Conservation (phyloP, 92 coral and sea anemone species). For the Scolanthus callimorphus region DNA sequence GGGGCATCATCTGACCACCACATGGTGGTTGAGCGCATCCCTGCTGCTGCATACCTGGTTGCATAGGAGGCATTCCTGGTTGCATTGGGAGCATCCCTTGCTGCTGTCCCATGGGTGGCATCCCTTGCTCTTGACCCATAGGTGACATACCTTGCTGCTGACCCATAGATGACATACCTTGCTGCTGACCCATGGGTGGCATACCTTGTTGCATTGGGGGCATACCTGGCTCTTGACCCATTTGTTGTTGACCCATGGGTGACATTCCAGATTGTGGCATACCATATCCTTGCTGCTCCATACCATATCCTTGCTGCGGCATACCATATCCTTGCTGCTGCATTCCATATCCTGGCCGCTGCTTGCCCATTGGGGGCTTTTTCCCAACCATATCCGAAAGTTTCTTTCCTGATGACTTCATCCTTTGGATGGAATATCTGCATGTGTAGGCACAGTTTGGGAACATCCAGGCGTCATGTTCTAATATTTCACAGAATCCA, state of each 20-base stretch:
- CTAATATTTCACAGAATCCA: conserved; percentile 58
- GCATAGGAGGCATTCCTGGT: too few species aligned
- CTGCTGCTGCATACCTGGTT: conserved; percentile 1
- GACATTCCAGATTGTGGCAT: background rate
- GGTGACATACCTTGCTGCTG: conserved; percentile 1
- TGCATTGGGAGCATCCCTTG: background rate
- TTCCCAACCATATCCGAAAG: conserved; percentile 1
- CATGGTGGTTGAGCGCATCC: conserved; percentile 14
- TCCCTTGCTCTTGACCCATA: conserved; percentile 4
- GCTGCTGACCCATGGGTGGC: conserved; percentile 6
- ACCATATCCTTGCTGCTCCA: conserved; percentile 7
- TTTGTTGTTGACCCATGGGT: conserved; percentile 4
- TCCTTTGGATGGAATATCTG: conserved; percentile 7
- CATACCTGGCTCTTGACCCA: conserved; percentile 3
- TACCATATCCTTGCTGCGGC: conserved; percentile 1
- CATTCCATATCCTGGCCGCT: conserved; percentile 1
- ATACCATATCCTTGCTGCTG: background rate
- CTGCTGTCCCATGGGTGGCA: conserved; percentile 21
- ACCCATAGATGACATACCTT: conserved; percentile 2
- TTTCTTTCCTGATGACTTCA: background rate
- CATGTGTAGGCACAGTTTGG: conserved; percentile 80
- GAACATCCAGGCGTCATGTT: conserved; percentile 79
- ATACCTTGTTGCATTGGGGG: conserved; percentile 10
- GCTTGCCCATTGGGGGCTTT: conserved; percentile 3
- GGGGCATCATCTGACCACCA: conserved; percentile 9